A percentile compares a stretch with the other conserved stretches of the same genome.
Conservation (phyloP, 2,888 invertebrate genomes). For the Anthophora plumipes region DNA sequence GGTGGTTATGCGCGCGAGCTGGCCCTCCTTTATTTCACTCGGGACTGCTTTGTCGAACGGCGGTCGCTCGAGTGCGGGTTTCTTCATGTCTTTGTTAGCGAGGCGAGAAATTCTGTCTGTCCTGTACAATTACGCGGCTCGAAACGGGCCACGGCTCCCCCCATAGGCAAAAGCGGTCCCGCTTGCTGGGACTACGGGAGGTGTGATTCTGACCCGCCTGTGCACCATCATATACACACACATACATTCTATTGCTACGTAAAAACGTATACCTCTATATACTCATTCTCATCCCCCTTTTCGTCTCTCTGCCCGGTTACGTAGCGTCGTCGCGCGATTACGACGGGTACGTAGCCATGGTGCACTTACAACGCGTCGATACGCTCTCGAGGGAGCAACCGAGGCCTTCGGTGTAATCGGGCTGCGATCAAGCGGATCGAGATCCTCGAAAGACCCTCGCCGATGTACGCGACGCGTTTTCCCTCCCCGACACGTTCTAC, state of each 20-base stretch:
- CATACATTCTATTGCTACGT: too few species aligned
- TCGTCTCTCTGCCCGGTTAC: conserved; percentile 7
- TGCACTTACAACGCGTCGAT: conserved; percentile 56
- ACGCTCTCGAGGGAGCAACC: conserved; percentile 60
- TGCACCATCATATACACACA: not conserved
- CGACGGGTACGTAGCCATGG: conserved; percentile 18
- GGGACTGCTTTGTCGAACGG: conserved; percentile 77
- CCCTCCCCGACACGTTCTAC: conserved; percentile 51
- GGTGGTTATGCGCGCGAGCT: conserved; percentile 29
- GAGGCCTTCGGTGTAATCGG: conserved; percentile 58
- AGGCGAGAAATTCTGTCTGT: conserved; percentile 84
- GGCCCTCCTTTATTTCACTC: conserved; percentile 74
- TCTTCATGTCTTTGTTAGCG: conserved; percentile 83
- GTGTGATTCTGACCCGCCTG: conserved; percentile 70
- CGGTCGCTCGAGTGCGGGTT: conserved; percentile 78
- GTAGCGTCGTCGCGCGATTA: conserved; percentile 44
- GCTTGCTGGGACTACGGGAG: conserved; percentile 58
- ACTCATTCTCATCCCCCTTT: conserved; percentile 36
- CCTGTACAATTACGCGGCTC: conserved; percentile 79
- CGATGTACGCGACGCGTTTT: conserved; percentile 43
- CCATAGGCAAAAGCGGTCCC: conserved; percentile 41
- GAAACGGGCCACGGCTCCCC: conserved; percentile 55
- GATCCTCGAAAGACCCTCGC: conserved; percentile 59
- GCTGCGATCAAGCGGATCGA: conserved; percentile 61
- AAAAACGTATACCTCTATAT: too few species aligned